phyloP scores from a whole-genome alignment of 2,113 vertebrate species.

The Pygathrix nemaeus region DNA sequence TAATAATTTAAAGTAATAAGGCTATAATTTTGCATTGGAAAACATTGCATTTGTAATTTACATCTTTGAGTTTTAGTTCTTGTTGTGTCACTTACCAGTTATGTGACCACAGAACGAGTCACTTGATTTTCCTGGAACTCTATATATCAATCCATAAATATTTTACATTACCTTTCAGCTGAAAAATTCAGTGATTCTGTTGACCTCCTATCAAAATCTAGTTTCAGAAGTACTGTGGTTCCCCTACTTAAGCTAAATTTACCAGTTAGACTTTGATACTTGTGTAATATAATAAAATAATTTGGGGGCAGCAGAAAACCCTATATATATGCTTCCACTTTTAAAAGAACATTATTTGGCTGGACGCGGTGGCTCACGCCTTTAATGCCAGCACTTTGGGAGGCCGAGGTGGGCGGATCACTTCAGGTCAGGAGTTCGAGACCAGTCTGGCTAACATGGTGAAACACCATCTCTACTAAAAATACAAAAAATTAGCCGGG shows the following conservation, averaged over 20 bases:
- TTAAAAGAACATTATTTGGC: background rate
- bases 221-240: background rate
- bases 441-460: too few species aligned
- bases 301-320: background rate
- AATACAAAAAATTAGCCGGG: too few species aligned
- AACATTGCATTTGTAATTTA: background rate
- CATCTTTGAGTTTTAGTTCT: background rate
- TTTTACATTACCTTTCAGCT: background rate
- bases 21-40: background rate
- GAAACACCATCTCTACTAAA: too few species aligned
- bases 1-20: background rate
- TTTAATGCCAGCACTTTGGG: too few species aligned
- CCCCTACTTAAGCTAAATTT: background rate
- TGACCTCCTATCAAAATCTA: background rate
- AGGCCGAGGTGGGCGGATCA: too few species aligned
- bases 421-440: too few species aligned
- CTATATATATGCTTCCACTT: background rate
- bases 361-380: too few species aligned
- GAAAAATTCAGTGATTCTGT: background rate
- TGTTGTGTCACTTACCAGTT: background rate
- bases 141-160: background rate
- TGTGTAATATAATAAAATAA: background rate
- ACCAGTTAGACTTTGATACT: background rate
- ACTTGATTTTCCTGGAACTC: background rate
- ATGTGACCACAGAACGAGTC: background rate